Percentiles rank a stretch among this genome's conserved stretches.
These are phyloP conservation scores for Lonchura striata DNA, from an alignment of 2,113 vertebrate species.

Conservation along the genomic window DNA sequence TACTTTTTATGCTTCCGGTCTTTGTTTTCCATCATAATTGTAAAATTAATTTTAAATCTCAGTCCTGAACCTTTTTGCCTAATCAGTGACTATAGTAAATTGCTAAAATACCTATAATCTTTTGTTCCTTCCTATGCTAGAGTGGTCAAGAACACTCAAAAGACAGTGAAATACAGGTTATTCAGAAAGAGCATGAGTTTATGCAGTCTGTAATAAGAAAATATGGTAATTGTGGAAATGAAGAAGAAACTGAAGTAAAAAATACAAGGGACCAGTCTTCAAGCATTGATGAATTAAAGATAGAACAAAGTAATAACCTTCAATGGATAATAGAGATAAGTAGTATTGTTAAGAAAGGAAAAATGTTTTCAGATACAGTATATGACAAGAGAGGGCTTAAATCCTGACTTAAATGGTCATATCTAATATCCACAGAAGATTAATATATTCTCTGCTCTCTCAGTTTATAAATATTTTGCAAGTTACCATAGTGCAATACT, in stretches of 20 bases:
- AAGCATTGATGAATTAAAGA: slow-evolving; percentile 2
- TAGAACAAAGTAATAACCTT: slow-evolving; percentile 23
- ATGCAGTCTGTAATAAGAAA: slow-evolving; percentile 1
- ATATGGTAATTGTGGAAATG: neutral
- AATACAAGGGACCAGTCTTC: neutral
- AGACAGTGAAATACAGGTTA: slow-evolving; percentile 11
- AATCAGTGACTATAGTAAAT: neutral
- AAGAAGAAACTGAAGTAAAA: slow-evolving; percentile 51
- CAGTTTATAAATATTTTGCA: neutral
- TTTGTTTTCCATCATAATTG: neutral
- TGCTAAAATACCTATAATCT: neutral
- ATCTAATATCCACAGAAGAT: neutral
- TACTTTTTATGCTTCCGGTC: neutral
- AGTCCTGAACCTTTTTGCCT: neutral
- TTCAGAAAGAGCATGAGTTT: neutral
- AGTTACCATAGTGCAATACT: neutral
- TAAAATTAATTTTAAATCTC: neutral
- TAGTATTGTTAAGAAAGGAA: neutral
- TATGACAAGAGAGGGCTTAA: neutral
- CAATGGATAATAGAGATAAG: neutral
- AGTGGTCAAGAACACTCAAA: slow-evolving; percentile 32
- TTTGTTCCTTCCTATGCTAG: slow-evolving; percentile 51
- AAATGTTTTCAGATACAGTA: neutral
- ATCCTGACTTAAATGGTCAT: neutral
- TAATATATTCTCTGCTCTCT: neutral